phyloP scores from a whole-genome alignment of 2,888 invertebrate species.

The Gastracanthus pulcherrimus region DNA sequence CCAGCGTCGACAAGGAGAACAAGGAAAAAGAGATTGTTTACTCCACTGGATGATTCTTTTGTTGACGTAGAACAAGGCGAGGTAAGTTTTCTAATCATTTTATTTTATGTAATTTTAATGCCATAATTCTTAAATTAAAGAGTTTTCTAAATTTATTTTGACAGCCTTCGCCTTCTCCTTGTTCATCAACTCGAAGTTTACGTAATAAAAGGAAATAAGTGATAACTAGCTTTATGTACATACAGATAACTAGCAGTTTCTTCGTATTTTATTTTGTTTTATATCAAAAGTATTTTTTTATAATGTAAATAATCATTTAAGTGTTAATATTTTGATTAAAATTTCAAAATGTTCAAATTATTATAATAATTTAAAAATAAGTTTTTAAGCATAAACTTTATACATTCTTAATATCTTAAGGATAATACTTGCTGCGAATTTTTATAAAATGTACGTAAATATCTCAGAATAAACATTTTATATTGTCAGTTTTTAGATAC shows the following conservation, averaged over 20 bases:
- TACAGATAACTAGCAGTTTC: not conserved
- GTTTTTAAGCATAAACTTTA: not conserved
- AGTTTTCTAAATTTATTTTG: not conserved
- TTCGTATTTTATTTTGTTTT: not conserved
- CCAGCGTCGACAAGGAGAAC: conserved; percentile 58
- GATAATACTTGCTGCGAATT: not conserved
- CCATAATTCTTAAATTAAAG: not conserved
- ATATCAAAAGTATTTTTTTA: conserved; percentile 10
- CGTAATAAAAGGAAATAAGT: conserved; percentile 61
- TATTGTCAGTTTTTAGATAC: not conserved
- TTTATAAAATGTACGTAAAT: not conserved
- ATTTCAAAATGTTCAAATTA: conserved; percentile 2
- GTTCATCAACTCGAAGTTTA: conserved; percentile 42
- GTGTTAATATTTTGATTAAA: conserved; percentile 21
- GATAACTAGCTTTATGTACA: conserved; percentile 33
- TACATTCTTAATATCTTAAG: not conserved
- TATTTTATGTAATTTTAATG: not conserved
- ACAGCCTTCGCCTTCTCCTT: conserved; percentile 29
- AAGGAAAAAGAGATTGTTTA: conserved; percentile 68
- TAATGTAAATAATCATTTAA: conserved; percentile 36
- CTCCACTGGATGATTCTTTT: conserved; percentile 62
- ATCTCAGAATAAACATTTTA: not conserved
- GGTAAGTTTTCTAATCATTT: conserved; percentile 47
- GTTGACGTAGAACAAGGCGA: conserved; percentile 66
- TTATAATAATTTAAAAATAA: not conserved